phyloP scores from a whole-genome alignment of 2,888 invertebrate genomes.

The Nemapogon koenigi region DNA sequence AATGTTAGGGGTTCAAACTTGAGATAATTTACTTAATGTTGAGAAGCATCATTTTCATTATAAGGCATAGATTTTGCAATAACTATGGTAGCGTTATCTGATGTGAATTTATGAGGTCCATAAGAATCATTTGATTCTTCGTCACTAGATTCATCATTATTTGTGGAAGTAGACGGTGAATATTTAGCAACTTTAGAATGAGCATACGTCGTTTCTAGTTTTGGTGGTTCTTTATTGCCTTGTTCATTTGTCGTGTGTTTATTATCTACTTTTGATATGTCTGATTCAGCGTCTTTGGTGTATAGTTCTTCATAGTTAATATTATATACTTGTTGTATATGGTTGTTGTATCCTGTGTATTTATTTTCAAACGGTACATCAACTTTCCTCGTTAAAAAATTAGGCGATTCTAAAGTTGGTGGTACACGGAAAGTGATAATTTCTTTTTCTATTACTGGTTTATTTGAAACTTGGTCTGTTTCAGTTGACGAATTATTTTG shows the following conservation, averaged over 20 bases:
- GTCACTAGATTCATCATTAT: not conserved
- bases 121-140: not conserved
- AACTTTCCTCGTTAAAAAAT: not conserved
- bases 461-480: no score
- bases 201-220: not conserved
- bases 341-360: not conserved
- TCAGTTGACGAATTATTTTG: no score
- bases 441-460: no score
- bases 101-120: not conserved
- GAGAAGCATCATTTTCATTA: not conserved
- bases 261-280: not conserved
- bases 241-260: no score
- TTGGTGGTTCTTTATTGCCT: not conserved
- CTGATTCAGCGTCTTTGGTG: not conserved
- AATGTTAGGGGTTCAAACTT: no score
- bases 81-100: constrained; percentile 1
- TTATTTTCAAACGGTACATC: not conserved
- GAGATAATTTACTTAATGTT: no score
- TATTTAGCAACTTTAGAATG: not conserved
- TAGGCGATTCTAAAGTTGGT: not conserved
- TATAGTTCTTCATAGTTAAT: not conserved
- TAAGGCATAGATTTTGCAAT: not conserved
- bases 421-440: not conserved
- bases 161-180: no score
- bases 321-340: not conserved